phyloP scores from a whole-genome alignment of 2,888 invertebrate species.

The Perdita meconis region DNA sequence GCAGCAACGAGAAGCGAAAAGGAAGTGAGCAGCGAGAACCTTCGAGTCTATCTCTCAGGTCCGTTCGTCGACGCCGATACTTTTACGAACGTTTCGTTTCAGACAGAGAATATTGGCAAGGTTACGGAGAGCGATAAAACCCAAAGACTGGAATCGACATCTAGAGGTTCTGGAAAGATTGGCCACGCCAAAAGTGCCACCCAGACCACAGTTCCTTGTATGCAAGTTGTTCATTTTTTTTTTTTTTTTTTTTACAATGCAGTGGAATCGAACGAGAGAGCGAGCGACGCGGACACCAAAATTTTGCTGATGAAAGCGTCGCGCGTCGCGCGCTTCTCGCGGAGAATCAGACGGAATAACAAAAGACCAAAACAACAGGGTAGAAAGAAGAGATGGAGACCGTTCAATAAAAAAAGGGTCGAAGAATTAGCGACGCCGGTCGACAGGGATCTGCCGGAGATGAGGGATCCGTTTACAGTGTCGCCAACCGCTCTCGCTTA shows the following conservation, averaged over 20 bases:
- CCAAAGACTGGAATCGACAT: slow-evolving; percentile 76
- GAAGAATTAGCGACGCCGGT: slow-evolving; percentile 65
- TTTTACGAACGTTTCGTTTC: not conserved
- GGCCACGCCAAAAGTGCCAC: slow-evolving; percentile 69
- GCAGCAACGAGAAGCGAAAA: slow-evolving; percentile 63
- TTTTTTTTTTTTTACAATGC: no score
- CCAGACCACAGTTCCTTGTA: slow-evolving; percentile 64
- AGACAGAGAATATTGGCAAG: slow-evolving; percentile 68
- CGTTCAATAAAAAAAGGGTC: slow-evolving; percentile 56
- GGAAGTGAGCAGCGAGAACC: slow-evolving; percentile 72
- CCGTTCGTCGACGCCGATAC: no score
- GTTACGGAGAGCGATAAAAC: slow-evolving; percentile 62
- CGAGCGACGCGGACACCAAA: no score
- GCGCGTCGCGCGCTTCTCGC: not conserved
- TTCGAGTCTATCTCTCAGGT: no score
- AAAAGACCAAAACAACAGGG: slow-evolving; percentile 28
- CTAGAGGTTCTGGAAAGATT: slow-evolving; percentile 66
- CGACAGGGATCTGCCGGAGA: slow-evolving; percentile 24
- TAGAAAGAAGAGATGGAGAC: slow-evolving; percentile 58
- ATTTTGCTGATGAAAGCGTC: not conserved
- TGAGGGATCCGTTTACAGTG: slow-evolving; percentile 69
- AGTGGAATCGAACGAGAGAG: no score
- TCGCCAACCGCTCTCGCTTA: slow-evolving; percentile 70
- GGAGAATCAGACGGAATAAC: not conserved
- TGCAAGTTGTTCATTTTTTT: not conserved